A percentile compares a stretch with the other conserved stretches of the same genome.
phyloP scores from a whole-genome alignment of 2,113 vertebrate genomes.

The Mobula hypostoma region DNA sequence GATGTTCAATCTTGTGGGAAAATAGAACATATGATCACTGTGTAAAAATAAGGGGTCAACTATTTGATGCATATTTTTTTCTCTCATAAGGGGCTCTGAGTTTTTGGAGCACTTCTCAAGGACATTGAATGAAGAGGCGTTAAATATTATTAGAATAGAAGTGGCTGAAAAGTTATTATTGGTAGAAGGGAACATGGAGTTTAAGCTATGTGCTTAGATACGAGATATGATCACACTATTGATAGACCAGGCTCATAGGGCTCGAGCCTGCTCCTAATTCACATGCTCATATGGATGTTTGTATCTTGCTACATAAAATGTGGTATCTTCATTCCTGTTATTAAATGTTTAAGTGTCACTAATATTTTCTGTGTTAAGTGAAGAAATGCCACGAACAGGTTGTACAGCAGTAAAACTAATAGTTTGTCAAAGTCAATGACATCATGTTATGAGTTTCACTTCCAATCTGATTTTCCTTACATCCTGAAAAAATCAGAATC shows the following conservation, averaged over 20 bases:
- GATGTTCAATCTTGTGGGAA: too few species aligned
- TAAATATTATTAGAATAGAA: too few species aligned
- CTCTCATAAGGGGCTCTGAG: too few species aligned
- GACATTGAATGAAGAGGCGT: too few species aligned
- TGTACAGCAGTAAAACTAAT: neutral
- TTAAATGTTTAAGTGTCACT: neutral
- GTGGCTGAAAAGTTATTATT: too few species aligned
- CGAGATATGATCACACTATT: neutral
- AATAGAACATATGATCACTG: too few species aligned
- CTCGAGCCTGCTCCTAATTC: too few species aligned
- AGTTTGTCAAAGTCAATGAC: conserved; percentile 2
- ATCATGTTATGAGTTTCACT: neutral
- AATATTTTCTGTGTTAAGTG: neutral
- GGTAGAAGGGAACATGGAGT: neutral
- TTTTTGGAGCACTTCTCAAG: too few species aligned
- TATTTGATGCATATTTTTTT: too few species aligned
- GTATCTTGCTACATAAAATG: neutral
- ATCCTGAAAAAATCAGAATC: neutral
- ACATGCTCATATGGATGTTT: neutral
- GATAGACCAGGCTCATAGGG: neutral
- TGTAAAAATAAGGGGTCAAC: too few species aligned
- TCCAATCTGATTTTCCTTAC: neutral
- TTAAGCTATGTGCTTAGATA: neutral
- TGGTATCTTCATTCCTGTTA: neutral
- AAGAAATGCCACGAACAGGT: neutral